phyloP scores from a whole-genome alignment of 2,113 vertebrate species.

The Erinaceus europaeus region DNA sequence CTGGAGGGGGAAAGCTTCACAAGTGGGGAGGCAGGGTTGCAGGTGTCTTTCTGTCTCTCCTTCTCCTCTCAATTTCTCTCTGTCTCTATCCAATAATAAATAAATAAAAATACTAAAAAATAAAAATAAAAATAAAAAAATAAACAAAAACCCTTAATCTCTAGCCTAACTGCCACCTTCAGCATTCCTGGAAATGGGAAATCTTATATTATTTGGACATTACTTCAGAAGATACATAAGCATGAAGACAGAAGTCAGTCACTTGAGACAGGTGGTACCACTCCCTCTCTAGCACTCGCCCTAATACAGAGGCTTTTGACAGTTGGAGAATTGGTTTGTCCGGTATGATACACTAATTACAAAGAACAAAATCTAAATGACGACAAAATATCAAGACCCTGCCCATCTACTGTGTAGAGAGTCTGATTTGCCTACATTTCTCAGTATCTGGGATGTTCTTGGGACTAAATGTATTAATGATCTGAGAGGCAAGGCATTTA shows the following conservation, averaged over 20 bases:
- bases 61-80: no score
- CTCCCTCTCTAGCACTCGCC: neutral
- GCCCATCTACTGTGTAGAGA: neutral
- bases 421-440: neutral
- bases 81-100: no score
- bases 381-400: neutral
- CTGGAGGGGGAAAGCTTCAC: no score
- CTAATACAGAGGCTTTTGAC: neutral
- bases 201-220: neutral
- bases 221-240: neutral
- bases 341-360: neutral
- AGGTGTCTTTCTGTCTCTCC: no score
- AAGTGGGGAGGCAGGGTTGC: no score
- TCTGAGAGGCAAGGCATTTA: neutral
- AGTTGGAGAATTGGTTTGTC: neutral
- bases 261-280: neutral
- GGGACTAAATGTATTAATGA: neutral
- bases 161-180: neutral
- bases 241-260: neutral
- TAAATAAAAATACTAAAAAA: no score
- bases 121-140: no score
- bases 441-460: neutral
- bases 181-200: neutral
- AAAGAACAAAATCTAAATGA: slow-evolving; percentile 33
- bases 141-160: no score